These are phyloP conservation scores for Manduca sexta DNA, from an alignment of 1,140 invertebrate genomes.

Conservation along the genomic window DNA sequence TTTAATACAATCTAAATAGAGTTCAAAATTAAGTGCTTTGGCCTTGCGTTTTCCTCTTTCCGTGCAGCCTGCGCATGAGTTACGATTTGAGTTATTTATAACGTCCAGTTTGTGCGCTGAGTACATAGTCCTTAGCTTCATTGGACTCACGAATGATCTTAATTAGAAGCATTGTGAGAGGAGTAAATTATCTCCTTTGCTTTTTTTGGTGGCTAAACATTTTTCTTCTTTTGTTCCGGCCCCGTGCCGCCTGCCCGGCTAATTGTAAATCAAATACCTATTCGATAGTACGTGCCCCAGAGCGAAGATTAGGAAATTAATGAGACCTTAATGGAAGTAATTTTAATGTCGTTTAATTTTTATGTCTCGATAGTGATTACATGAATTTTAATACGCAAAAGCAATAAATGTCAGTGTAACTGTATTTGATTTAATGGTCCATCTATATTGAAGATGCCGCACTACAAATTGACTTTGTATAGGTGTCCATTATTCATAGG, in stretches of 20 bases:
- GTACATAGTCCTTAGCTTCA: constrained; percentile 55
- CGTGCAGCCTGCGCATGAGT: constrained; percentile 48
- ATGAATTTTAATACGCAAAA: constrained; percentile 54
- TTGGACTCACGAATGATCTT: constrained; percentile 66
- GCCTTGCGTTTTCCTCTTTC: constrained; percentile 29
- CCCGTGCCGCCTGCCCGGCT: constrained; percentile 7
- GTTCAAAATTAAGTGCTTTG: constrained; percentile 24
- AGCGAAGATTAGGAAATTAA: constrained; percentile 64
- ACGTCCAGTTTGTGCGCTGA: constrained; percentile 57
- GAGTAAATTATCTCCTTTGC: constrained; percentile 58
- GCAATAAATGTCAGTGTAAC: constrained; percentile 41
- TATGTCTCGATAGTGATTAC: constrained; percentile 45
- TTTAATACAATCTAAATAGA: constrained; percentile 26
- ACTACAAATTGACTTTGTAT: constrained; percentile 30
- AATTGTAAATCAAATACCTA: constrained; percentile 59
- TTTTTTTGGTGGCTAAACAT: constrained; percentile 23
- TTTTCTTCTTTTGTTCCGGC: not conserved
- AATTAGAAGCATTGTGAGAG: constrained; percentile 68
- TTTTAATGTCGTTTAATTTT: constrained; percentile 58
- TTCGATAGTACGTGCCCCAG: constrained; percentile 35
- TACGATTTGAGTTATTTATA: constrained; percentile 68
- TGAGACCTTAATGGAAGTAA: constrained; percentile 55
- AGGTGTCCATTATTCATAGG: constrained; percentile 20
- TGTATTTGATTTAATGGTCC: constrained; percentile 38
- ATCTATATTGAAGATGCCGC: constrained; percentile 29